phyloP scores from a whole-genome alignment of 2,797 vertebrate genomes.

The Sebastes melanostomus region DNA sequence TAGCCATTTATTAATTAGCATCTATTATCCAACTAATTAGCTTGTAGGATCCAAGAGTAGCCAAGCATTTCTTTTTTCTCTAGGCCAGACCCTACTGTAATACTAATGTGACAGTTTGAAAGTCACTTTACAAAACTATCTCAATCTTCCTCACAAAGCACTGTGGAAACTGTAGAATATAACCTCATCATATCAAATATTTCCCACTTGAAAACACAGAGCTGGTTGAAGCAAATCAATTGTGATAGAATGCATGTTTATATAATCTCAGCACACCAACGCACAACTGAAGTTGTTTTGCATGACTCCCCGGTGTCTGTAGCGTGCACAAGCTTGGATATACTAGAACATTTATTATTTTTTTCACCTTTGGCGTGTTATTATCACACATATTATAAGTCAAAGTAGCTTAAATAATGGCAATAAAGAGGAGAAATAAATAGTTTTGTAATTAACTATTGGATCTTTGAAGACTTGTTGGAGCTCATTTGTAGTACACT shows the following conservation, averaged over 20 bases:
- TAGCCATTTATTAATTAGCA: conserved; percentile 34
- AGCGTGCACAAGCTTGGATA: not conserved
- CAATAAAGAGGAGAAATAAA: not conserved
- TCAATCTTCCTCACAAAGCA: conserved; percentile 9
- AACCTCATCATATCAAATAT: conserved; percentile 57
- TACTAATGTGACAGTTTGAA: conserved; percentile 36
- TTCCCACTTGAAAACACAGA: conserved; percentile 23
- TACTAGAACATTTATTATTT: not conserved
- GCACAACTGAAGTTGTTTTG: conserved; percentile 43
- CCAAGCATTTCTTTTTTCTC: not conserved
- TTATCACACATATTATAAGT: not conserved
- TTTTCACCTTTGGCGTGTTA: conserved; percentile 3
- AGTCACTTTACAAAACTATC: conserved; percentile 18
- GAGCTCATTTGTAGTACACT: not conserved
- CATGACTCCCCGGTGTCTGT: conserved; percentile 29
- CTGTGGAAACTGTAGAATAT: conserved; percentile 14
- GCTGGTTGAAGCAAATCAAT: conserved; percentile 33
- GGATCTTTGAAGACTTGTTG: not conserved
- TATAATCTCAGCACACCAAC: conserved; percentile 48
- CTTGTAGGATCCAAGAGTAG: not conserved
- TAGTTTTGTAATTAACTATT: not conserved
- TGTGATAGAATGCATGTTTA: conserved; percentile 48
- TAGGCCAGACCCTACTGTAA: conserved; percentile 28
- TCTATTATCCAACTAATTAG: conserved; percentile 45
- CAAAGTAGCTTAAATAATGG: not conserved